Percentiles rank a stretch among this genome's conserved stretches.
Conservation (phyloP, 2,113 vertebrate genomes). For the Centropristis striata region DNA sequence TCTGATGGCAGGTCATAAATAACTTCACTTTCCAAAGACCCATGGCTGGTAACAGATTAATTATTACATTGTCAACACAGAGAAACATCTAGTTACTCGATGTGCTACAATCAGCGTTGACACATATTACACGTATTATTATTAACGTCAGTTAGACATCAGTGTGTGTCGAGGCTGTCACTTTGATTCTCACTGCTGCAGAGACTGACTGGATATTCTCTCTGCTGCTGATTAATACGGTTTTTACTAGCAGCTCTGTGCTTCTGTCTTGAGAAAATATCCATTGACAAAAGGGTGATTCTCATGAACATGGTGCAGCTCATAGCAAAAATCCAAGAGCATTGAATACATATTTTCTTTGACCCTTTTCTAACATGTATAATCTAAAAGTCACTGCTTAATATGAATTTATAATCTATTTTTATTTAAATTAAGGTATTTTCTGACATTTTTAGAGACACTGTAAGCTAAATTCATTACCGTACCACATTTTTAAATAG, state of each 20-base stretch:
- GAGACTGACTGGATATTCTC: not conserved
- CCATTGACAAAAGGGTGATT: no score
- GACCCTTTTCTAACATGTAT: no score
- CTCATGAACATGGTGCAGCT: no score
- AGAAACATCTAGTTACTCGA: not conserved
- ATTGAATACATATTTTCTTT: no score
- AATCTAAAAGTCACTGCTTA: no score
- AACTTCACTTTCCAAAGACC: constrained; percentile 51
- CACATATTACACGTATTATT: no score
- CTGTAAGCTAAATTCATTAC: no score
- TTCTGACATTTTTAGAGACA: no score
- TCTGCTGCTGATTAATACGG: not conserved
- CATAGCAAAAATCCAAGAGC: no score
- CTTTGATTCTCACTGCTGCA: not conserved
- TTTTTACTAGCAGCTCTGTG: not conserved
- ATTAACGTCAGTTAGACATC: constrained; percentile 12
- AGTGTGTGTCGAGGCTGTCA: not conserved
- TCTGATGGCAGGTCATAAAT: constrained; percentile 50
- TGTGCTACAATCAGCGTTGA: constrained; percentile 6
- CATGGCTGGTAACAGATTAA: constrained; percentile 41
- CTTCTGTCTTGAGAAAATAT: not conserved
- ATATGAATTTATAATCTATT: no score
- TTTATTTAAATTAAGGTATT: no score
- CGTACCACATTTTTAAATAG: no score
- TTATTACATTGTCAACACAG: constrained; percentile 24